These are phyloP conservation scores for Andricus curvator DNA, from an alignment of 2,888 invertebrate species.

Conservation along the genomic window DNA sequence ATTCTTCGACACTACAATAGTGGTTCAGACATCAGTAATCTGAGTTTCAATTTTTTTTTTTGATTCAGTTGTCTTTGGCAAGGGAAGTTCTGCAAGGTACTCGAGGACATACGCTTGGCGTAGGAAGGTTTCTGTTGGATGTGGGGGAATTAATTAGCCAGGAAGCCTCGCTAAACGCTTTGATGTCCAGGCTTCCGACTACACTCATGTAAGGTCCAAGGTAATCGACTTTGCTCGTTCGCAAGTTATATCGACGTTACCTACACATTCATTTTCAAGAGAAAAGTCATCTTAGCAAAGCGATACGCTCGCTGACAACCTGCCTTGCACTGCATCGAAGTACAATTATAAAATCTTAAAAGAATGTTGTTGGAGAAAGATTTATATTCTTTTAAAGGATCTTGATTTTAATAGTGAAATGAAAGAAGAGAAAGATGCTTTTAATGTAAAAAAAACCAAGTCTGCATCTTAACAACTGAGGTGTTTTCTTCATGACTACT, in stretches of 20 bases:
- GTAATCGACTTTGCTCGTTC: slow-evolving; percentile 71
- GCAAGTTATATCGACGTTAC: slow-evolving; percentile 48
- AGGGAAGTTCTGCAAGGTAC: slow-evolving; percentile 15
- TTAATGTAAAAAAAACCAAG: no score
- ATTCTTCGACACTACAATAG: neutral
- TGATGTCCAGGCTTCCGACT: slow-evolving; percentile 74
- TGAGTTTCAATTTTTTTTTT: neutral
- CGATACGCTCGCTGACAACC: neutral
- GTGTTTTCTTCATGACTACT: no score
- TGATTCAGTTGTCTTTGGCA: slow-evolving; percentile 16
- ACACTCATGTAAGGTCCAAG: slow-evolving; percentile 67
- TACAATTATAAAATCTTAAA: neutral
- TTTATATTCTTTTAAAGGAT: neutral
- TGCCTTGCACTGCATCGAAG: neutral
- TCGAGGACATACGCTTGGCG: neutral
- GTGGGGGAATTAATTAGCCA: slow-evolving; percentile 46
- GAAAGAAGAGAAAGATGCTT: no score
- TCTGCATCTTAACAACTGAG: no score
- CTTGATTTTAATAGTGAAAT: no score
- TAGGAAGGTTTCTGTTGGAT: slow-evolving; percentile 14
- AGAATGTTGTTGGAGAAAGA: neutral
- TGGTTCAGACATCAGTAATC: neutral
- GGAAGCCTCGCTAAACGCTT: slow-evolving; percentile 72
- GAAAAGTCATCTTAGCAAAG: neutral
- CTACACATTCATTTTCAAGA: neutral